Evolutionary conservation across 2,888 invertebrate species (phyloP), one percentile per base, ranked within the genome.

Genomic region (Dendrolimus houi): DNA sequence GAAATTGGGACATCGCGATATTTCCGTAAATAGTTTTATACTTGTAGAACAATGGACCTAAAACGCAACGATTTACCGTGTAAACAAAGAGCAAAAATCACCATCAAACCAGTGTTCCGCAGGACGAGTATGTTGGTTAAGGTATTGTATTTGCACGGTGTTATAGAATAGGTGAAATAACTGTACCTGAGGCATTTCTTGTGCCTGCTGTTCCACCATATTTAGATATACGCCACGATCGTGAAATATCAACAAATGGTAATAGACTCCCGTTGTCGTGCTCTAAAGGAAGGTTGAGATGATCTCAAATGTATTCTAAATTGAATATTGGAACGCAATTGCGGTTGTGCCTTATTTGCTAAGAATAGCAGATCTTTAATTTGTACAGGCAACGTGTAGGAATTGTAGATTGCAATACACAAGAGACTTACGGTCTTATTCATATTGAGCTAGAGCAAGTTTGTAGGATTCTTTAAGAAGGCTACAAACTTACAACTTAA

Each of bases 21-120:
- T 29, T 29, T 29, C 3, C 29, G 29, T 6, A 29, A 6, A 29
- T 6, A 29, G 29, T 29, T 29, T 17, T 29, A 29, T 29, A 29
- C 29, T 29, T 29, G 12, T 47, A 47, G 12, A 47, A 47, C 47
- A 47, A 9, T 47, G 47, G 9, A 47, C 12, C 47, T 47, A 47
- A 47, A 47, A 10, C 12, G 47, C 47, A 9, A 47, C 47, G 8
- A 47, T 47, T 47, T 47, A 47, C 12, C 12, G 47, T 57, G 63
- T 64, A 65, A 63, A 64, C 66, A 59, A 65, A 63, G 65, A 71
- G 29, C 29, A 29, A 67, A 69, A 68, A 71, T 70, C 68, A 68
- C 70, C 72, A 73, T 71, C 68, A 70, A 71, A 67, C 68, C 70
- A 71, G 77, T 80, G 80, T 85, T 83, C 83, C 83, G 80, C 74